Base-by-base conservation (phyloP, 1,140 invertebrate species). In the Drosophila navojoa region DNA sequence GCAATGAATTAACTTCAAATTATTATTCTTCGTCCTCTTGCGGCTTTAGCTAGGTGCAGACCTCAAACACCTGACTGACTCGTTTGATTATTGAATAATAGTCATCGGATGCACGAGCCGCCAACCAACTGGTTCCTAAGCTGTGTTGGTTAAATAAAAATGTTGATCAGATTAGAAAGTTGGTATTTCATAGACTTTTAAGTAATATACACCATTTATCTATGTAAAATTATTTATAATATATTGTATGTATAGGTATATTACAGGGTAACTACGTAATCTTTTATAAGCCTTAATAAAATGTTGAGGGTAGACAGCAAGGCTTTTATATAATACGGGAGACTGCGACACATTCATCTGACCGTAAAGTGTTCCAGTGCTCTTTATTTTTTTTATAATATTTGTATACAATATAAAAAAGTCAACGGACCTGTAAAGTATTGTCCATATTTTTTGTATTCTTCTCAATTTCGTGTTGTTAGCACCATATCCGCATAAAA, bases 111-210 rank as follows among this genome's bases (percentile, higher is more conserved):
- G 10, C 9, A 1, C 72, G 67, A 5, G 67, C 45, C 9, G 60
- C 59, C 15, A 75, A 54, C 72, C 72, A 75, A 45, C 67, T 64
- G 4, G 54, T 40, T 16, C 72, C 72, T 27, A 75, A 71, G 11
- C 72, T 75, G 54, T 49, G 15, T 3, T 22, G 19, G 19, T 22
- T 22, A 22, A 2, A 22, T 22, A 22, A 22, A 22, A 22, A 22
- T 22, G 1, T 22, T 22, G 19, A 22, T 22, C 19, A 22, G 19
- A 22, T 22, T 22, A 22, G 1, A 22, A 22, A 22, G 19, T 22
- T 22, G 3, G 19, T 22, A 22, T 22, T 22, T 0, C 19, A 3
- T 22, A 22, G 19, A 22, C 0, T 1, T 22, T 22, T 22, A 22
- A 1, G 3, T 22, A n/a, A n/a, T n/a, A n/a, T n/a, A n/a, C n/a